A percentile compares a stretch with the other conserved stretches of the same genome.
phyloP scores from a whole-genome alignment of 2,113 vertebrate genomes.

The Stigmatopora nigra region DNA sequence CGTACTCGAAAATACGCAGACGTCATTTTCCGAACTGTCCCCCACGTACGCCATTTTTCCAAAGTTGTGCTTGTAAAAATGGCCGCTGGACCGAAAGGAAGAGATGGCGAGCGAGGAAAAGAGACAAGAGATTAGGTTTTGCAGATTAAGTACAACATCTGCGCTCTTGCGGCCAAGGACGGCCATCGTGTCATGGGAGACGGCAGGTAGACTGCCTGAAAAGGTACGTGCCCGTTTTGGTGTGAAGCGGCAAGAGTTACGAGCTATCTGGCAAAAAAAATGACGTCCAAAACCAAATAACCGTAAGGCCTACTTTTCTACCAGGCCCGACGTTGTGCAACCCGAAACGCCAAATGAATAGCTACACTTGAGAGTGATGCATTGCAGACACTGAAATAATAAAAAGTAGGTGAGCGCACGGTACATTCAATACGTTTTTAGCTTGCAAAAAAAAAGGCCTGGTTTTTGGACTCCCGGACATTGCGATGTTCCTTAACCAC shows the following conservation, averaged over 20 bases:
- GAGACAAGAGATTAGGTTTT: conserved; percentile 40
- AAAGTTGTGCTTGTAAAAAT: conserved; percentile 25
- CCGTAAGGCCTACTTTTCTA: conserved; percentile 37
- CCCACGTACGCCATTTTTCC: background rate
- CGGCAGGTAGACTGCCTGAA: conserved; percentile 19
- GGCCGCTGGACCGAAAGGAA: conserved; percentile 18
- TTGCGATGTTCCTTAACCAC: conserved; percentile 26
- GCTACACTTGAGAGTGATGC: conserved; percentile 32
- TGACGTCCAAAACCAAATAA: conserved; percentile 39
- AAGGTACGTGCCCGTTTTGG: conserved; percentile 34
- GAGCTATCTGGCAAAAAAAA: conserved; percentile 24
- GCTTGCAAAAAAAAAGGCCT: conserved; percentile 37
- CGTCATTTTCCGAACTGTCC: background rate
- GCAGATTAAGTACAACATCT: conserved; percentile 52
- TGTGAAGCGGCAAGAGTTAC: conserved; percentile 8
- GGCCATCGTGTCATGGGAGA: conserved; percentile 26
- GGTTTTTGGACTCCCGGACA: conserved; percentile 40
- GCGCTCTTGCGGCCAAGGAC: conserved; percentile 45
- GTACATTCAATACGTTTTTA: conserved; percentile 12
- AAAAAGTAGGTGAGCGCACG: conserved; percentile 14
- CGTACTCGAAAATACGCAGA: conserved; percentile 5
- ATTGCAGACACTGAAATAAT: conserved; percentile 21
- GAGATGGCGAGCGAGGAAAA: conserved; percentile 16
- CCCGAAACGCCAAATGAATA: conserved; percentile 20
- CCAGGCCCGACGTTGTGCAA: conserved; percentile 50